Evolutionary conservation across 2,113 vertebrate species (phyloP).

Genomic region (Okapia johnstoni): DNA sequence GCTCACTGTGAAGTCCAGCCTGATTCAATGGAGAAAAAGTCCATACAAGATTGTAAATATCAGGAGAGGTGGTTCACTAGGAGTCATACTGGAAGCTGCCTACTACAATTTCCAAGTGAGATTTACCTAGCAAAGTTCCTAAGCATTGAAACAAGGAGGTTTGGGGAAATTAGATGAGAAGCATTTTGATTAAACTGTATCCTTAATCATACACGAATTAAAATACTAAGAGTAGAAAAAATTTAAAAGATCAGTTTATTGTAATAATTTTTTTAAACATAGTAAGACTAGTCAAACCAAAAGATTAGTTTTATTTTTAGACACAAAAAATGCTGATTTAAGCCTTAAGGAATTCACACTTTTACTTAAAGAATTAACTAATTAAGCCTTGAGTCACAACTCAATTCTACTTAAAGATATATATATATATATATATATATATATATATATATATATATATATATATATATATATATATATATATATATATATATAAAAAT

Average conservation of each 20-base stretch:
- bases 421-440: background rate
- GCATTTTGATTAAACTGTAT: background rate
- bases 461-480: no score
- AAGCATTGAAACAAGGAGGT: background rate
- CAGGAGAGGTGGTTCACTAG: fast-evolving
- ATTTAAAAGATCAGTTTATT: background rate
- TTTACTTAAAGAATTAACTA: background rate
- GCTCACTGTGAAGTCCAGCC: fast-evolving
- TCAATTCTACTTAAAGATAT: background rate
- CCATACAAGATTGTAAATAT: fast-evolving
- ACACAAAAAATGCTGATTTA: background rate
- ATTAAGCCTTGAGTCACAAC: background rate
- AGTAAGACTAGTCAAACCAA: background rate
- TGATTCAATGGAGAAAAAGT: background rate
- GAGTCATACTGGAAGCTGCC: fast-evolving
- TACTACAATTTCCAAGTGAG: background rate
- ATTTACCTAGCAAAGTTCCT: background rate
- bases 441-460: background rate
- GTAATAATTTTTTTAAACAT: background rate
- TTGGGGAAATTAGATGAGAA: background rate
- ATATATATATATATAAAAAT: no score
- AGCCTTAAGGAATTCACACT: background rate
- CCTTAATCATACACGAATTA: background rate
- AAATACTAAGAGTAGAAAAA: background rate
- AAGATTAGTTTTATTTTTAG: background rate